Base-by-base conservation (phyloP, 2,113 vertebrate species). In the Danio rerio region DNA sequence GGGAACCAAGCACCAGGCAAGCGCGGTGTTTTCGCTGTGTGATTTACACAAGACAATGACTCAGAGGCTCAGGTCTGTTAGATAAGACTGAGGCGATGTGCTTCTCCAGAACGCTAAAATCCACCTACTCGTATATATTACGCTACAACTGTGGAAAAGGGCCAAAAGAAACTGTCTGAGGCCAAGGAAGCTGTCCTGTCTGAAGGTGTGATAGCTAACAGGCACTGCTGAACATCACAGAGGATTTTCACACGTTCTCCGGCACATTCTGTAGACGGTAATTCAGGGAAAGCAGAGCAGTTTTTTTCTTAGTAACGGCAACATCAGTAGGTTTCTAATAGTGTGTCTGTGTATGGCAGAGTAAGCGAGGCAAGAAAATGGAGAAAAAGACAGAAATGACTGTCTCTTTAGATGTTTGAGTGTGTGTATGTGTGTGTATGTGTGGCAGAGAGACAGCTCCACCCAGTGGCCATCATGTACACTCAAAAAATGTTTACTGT, bases 361-460 rank as follows among this genome's bases (percentile, higher is more conserved):
- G 6, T 50, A 52, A 81, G 42, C 69, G 49, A 59, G 45, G 42
- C 55, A n/a, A 11, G 58, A 15, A 40, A 52, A 80, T 55, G 45
- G 18, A 55, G 56, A 85, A 56, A 8, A 62, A 42, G 45, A 70
- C 55, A 70, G 9, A 47, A 81, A 72, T 18, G 15, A 59, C 53
- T 77, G 52, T 50, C 62, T 69, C 53, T 77, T 16, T 20, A 66
- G 58, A 43, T 61, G n/a, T 80, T 5, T 53, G 5, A 82, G 43
- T 20, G n/a, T 21, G 55, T 50, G 42, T 55, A 16, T 42, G 47
- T 42, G 42, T 61, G 76, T 65, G 53, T 10, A 31, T 83, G 77
- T 52, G 70, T 76, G 70, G 50, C 76, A 69, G 72, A 88, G 90
- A 90, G 89, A 81, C 86, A 93, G 91, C 93, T 90, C 92, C 91